Percentiles rank a stretch among this genome's conserved stretches.
phyloP scores from a whole-genome alignment of 1,140 invertebrate genomes.

The Solenopsis fugax region DNA sequence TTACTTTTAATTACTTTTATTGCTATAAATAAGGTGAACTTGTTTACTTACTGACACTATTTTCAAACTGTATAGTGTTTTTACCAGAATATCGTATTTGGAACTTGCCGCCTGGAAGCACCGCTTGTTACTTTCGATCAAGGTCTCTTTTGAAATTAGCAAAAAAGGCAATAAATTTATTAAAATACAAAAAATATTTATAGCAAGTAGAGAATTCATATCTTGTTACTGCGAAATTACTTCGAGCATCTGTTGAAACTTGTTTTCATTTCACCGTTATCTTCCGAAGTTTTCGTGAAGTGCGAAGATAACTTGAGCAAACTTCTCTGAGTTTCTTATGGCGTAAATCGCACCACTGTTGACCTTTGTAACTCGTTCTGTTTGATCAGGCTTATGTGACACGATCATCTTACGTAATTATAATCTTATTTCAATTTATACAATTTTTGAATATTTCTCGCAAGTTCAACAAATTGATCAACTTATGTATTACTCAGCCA shows the following conservation, averaged over 20 bases:
- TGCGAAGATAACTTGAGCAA: slow-evolving; percentile 52
- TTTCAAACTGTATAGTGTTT: not conserved
- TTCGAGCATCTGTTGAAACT: slow-evolving; percentile 6
- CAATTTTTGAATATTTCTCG: not conserved
- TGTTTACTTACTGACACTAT: not conserved
- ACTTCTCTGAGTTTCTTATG: slow-evolving; percentile 36
- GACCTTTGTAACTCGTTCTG: slow-evolving; percentile 43
- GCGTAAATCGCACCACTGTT: not conserved
- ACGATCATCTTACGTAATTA: not conserved
- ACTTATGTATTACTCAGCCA: not conserved
- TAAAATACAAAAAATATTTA: slow-evolving; percentile 14
- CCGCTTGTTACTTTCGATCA: not conserved
- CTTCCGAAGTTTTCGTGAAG: slow-evolving; percentile 44
- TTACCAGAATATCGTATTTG: not conserved
- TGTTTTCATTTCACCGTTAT: slow-evolving; percentile 47
- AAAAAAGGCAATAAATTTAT: not conserved
- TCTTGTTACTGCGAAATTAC: not conserved
- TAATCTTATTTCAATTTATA: not conserved
- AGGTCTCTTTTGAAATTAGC: slow-evolving; percentile 1
- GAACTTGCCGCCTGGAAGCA: not conserved
- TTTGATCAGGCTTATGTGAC: slow-evolving; percentile 47
- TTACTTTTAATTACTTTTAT: not conserved
- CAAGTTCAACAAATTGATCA: not conserved
- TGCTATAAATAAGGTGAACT: not conserved
- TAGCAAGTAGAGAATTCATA: not conserved